Evolutionary conservation across 2,888 invertebrate genomes (phyloP).

Genomic region (Zygothrica quintamaculata): DNA sequence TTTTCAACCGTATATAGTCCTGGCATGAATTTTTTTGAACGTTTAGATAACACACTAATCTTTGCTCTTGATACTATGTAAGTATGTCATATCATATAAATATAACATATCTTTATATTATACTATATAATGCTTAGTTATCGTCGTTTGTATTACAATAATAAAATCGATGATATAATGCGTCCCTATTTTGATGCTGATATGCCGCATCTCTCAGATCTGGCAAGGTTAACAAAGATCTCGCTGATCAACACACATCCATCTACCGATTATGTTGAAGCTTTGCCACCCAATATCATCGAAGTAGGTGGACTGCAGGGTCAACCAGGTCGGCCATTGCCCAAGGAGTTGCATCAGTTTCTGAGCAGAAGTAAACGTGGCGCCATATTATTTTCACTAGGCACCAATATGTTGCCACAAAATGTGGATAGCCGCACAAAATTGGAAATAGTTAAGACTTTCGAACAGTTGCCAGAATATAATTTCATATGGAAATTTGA

Average conservation of each 20-base stretch:
- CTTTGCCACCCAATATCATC: conserved; percentile 78
- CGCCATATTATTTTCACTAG: conserved; percentile 79
- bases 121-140: no score
- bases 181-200: conserved; percentile 43
- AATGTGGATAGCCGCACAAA: conserved; percentile 43
- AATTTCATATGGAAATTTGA: conserved; percentile 83
- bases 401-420: conserved; percentile 58
- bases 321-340: conserved; percentile 58
- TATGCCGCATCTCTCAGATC: conserved; percentile 48
- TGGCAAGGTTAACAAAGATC: conserved; percentile 61
- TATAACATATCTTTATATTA: no score
- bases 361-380: conserved; percentile 70
- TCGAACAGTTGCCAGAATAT: conserved; percentile 75
- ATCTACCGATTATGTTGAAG: conserved; percentile 68
- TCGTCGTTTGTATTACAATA: conserved; percentile 44
- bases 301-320: conserved; percentile 82
- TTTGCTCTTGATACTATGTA: conserved; percentile 57
- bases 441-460: conserved; percentile 65
- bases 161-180: conserved; percentile 56
- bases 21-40: conserved; percentile 67
- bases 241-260: conserved; percentile 77
- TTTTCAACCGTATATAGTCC: conserved; percentile 45
- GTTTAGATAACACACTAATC: conserved; percentile 62
- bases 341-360: conserved; percentile 71
- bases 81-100: no score